These are phyloP conservation scores for Alsophila aescularia DNA, from an alignment of 2,888 invertebrate genomes.

Conservation along the genomic window DNA sequence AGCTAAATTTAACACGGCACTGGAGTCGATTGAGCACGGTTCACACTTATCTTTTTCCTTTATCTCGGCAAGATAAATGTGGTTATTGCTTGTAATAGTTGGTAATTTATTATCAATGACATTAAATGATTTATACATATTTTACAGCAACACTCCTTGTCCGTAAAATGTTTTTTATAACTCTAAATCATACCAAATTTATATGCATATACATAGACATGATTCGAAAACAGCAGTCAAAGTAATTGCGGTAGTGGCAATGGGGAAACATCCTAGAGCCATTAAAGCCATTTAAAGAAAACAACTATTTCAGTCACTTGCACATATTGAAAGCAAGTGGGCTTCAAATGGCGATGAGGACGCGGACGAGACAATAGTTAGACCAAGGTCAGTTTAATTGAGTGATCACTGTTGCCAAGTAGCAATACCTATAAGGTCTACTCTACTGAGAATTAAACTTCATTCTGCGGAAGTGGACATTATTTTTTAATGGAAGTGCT, in stretches of 20 bases:
- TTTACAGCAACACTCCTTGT: neutral
- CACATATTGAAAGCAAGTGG: conserved; percentile 27
- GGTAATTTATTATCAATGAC: neutral
- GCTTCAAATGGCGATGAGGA: conserved; percentile 31
- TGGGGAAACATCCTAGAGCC: conserved; percentile 23
- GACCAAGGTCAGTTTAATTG: conserved; percentile 55
- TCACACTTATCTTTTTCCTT: conserved; percentile 46
- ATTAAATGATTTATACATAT: neutral
- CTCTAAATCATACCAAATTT: neutral
- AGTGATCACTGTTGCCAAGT: conserved; percentile 38
- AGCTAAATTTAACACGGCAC: conserved; percentile 40
- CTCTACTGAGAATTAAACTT: neutral
- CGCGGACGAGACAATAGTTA: conserved; percentile 34
- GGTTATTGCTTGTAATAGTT: conserved; percentile 41
- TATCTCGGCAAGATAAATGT: conserved; percentile 56
- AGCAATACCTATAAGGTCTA: no score
- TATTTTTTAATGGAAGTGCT: neutral
- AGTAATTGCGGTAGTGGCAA: conserved; percentile 24
- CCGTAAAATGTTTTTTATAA: neutral
- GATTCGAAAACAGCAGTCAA: conserved; percentile 19
- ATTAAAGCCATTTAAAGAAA: conserved; percentile 42
- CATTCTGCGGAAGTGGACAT: neutral
- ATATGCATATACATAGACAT: neutral
- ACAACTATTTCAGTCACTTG: conserved; percentile 31
- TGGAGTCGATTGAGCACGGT: conserved; percentile 58